Conservation (phyloP, 2,888 invertebrate genomes). For the Acleris cristana region DNA sequence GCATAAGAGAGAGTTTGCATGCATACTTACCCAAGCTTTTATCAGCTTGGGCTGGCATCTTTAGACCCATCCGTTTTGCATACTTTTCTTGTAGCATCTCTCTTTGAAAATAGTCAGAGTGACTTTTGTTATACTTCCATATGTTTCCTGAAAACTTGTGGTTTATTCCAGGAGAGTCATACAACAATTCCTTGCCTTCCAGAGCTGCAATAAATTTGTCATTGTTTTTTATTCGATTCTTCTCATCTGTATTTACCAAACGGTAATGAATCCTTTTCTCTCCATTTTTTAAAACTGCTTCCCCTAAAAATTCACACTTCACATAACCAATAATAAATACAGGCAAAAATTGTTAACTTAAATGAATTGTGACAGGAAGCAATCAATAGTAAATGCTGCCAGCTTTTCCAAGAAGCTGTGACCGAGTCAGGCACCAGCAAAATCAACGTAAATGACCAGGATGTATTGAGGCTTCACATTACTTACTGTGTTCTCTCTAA, state of each 20-base stretch:
- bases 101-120: conserved; percentile 59
- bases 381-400: too few species aligned
- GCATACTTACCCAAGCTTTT: conserved; percentile 57
- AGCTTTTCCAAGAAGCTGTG: too few species aligned
- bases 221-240: conserved; percentile 71
- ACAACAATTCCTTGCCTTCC: conserved; percentile 69
- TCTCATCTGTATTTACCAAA: conserved; percentile 63
- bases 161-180: conserved; percentile 55
- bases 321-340: neutral
- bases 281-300: conserved; percentile 50
- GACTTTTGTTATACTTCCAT: conserved; percentile 64
- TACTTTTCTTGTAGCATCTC: conserved; percentile 67
- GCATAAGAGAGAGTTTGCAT: neutral
- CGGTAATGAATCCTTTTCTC: conserved; percentile 62
- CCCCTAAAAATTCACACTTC: conserved; percentile 62
- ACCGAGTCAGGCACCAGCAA: too few species aligned
- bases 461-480: too few species aligned
- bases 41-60: conserved; percentile 55
- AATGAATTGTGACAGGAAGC: too few species aligned
- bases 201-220: conserved; percentile 75
- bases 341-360: too few species aligned
- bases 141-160: conserved; percentile 59
- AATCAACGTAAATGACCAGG: too few species aligned
- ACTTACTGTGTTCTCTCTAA: too few species aligned
- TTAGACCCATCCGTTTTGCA: conserved; percentile 60